Conservation (phyloP, 2,888 invertebrate species). For the Chromoteleia sp. region DNA sequence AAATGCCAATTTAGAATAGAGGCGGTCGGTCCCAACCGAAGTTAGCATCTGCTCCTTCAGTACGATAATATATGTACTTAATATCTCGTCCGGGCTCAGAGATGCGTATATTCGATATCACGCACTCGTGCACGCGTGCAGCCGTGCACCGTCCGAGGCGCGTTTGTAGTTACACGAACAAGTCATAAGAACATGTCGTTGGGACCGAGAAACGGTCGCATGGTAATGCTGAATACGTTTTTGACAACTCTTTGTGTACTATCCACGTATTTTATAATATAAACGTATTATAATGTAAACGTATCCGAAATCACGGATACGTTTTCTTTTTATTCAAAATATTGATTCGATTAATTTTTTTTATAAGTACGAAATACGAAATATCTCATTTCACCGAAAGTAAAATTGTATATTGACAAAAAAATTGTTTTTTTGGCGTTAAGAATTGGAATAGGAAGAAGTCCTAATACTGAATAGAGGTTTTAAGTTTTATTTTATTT, state of each 20-base stretch:
- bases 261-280: constrained; percentile 24
- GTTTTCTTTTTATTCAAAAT: too few species aligned
- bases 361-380: too few species aligned
- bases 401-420: too few species aligned
- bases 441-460: too few species aligned
- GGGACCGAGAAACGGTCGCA: constrained; percentile 65
- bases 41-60: constrained; percentile 67
- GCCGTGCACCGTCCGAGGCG: constrained; percentile 77
- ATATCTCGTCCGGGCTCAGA: constrained; percentile 80
- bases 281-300: constrained; percentile 21
- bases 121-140: constrained; percentile 80
- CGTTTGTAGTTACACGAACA: constrained; percentile 71
- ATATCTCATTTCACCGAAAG: too few species aligned
- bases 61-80: constrained; percentile 81
- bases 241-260: constrained; percentile 63
- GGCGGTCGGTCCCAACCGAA: constrained; percentile 66
- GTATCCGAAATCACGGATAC: background rate
- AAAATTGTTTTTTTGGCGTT: too few species aligned
- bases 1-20: constrained; percentile 66
- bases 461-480: too few species aligned
- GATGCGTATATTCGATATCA: constrained; percentile 81
- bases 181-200: constrained; percentile 66
- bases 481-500: too few species aligned
- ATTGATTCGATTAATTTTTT: too few species aligned
- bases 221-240: constrained; percentile 53